Evolutionary conservation across 2,797 vertebrate species (phyloP), one percentile per base, ranked within the genome.

Genomic region (Setipinna tenuifilis): DNA sequence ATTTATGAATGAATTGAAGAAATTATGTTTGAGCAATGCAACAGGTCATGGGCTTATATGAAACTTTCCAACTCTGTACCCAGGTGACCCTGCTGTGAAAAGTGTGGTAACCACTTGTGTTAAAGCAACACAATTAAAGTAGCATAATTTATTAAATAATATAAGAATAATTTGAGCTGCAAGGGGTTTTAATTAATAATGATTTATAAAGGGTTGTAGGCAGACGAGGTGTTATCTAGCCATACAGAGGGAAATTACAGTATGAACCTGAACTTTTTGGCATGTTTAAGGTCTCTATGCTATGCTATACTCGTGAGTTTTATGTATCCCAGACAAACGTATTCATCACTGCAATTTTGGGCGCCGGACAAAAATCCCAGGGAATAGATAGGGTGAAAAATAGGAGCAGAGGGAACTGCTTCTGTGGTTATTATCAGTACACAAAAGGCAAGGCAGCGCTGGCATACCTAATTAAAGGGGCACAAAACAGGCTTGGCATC

Each of bases 381-480:
- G 35, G 71, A 44, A 44, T 44, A 78, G 71, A 78, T 78, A 78
- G 35, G 31, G 17, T 41, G 71, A 78, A 35, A 41, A 78, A 41
- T 44, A 16, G 35, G 17, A 44, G 31, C 6, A 35, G 5, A 7
- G 28, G 28, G 25, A 17, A 41, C 16, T 35, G 35, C 16, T 10
- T 17, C 71, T 44, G 31, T 35, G 19, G 71, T 78, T 78, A 44
- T 78, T 78, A 44, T 78, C 1, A 11, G 16, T 44, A 16, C 35
- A 44, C 71, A 82, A 83, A 44, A 86, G 62, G 82, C 80, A 80
- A 21, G 31, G 85, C 83, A 84, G 82, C 59, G 83, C 85, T 59
- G 78, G 80, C 62, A 88, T 87, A 85, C 71, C 82, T 83, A 81
- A 87, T 86, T 83, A 85, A 89, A 88, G 84, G 25, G 80, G 83